Base-by-base conservation (phyloP, 2,888 invertebrate genomes). In the Campoletis raptor region DNA sequence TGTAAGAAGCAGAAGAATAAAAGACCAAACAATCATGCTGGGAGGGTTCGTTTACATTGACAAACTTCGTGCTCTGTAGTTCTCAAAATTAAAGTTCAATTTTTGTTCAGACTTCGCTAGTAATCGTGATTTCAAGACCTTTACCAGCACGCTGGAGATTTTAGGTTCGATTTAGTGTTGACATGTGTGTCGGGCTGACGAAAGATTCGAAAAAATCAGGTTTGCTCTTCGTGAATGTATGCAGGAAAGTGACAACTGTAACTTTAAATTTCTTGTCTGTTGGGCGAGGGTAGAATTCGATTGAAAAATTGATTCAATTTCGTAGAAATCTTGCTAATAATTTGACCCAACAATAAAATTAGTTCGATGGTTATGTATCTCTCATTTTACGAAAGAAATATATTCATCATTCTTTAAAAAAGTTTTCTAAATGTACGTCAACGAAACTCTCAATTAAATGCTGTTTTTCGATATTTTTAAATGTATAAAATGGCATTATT, bases 1-100 rank as follows among this genome's bases (percentile, higher is more conserved):
- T 87, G 85, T 88, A 87, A 85, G 83, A 77, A 37, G 82, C 85
- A 85, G 81, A 85, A 80, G 83, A 87, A 85, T 87, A 88, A 85
- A 88, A 88, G 81, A 84, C 80, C 85, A 85, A 83, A 87, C 87
- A 85, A 88, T 88, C 87, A 85, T 69, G 64, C 42, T 24, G 66
- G 30, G n/a, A 21, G 67, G 36, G 30, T 24, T 66, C 73, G 18
- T 18, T 40, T 36, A 57, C n/a, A 12, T 24, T 36, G 7, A 82
- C 18, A 54, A 21, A 21, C 7, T 54, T 21, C 8, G 52, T n/a
- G 52, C 8, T 1, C 52, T n/a, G 12, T 30, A 30, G 3, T 30
- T 30, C 30, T 30, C 30, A 30, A 30, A 30, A 30, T 30, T 30
- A 30, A 30, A 30, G 30, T 30, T 30, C 30, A 30, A 30, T 30